Evolutionary conservation across 1,140 invertebrate species (phyloP).

Genomic region (Sycophila sp.): DNA sequence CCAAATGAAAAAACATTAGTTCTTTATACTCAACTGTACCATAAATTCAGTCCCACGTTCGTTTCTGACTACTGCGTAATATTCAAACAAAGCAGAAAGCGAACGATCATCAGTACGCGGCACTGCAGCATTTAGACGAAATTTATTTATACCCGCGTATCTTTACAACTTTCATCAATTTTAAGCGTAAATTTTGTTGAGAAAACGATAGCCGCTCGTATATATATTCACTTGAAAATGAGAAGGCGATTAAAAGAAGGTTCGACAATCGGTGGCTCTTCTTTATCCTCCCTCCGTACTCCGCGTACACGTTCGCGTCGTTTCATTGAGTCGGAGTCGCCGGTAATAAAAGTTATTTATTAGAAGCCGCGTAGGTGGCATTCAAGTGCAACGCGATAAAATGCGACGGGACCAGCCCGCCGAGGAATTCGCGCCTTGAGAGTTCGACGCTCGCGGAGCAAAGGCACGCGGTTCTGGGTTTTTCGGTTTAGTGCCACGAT

Average conservation of each 20-base stretch:
- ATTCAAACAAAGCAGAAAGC: too few relatives aligned
- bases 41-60: too few relatives aligned
- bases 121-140: too few relatives aligned
- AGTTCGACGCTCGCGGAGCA: background rate
- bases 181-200: background rate
- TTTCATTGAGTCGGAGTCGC: constrained; percentile 18
- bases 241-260: background rate
- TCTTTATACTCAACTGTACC: too few relatives aligned
- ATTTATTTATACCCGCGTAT: too few relatives aligned
- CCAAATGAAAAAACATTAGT: too few relatives aligned
- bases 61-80: too few relatives aligned
- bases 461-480: constrained; percentile 20
- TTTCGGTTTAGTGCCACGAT: constrained; percentile 31
- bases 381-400: background rate
- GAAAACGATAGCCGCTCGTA: background rate
- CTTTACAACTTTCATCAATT: too few relatives aligned
- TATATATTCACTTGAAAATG: constrained; percentile 4
- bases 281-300: background rate
- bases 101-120: too few relatives aligned
- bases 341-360: constrained; percentile 36
- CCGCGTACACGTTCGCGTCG: background rate
- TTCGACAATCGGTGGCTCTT: background rate
- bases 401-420: background rate
- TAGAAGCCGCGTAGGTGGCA: constrained; percentile 10
- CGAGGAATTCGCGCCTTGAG: constrained; percentile 1